phyloP scores from a whole-genome alignment of 1,140 invertebrate genomes.

The Choristoneura fumiferana region DNA sequence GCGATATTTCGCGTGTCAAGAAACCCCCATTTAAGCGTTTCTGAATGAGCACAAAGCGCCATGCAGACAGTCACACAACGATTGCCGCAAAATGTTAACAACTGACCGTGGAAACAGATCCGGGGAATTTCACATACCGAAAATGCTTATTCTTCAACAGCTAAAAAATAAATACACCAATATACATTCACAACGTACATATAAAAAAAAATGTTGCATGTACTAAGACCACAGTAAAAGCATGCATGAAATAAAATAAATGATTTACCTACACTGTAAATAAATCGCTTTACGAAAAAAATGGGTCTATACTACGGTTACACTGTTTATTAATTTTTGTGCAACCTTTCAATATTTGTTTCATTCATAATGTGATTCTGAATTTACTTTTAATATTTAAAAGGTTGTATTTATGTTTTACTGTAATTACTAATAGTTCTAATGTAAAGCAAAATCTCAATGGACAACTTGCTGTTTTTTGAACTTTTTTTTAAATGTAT shows the following conservation, averaged over 20 bases:
- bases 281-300: constrained; percentile 7
- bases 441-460: too few species aligned
- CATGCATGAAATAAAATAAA: constrained; percentile 32
- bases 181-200: constrained; percentile 61
- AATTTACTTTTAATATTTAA: background rate
- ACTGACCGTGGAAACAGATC: constrained; percentile 75
- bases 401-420: background rate
- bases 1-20: background rate
- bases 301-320: too few species aligned
- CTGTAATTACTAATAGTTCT: background rate
- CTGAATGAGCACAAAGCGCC: constrained; percentile 41
- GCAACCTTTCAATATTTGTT: too few species aligned
- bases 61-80: constrained; percentile 67
- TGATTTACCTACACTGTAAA: constrained; percentile 31
- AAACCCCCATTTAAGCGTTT: constrained; percentile 19
- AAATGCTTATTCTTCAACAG: constrained; percentile 78
- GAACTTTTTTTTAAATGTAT: too few species aligned
- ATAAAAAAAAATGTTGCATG: constrained; percentile 21
- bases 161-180: constrained; percentile 78
- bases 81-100: constrained; percentile 56
- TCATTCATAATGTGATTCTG: background rate
- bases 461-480: too few species aligned
- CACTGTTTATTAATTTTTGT: too few species aligned
- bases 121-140: constrained; percentile 78
- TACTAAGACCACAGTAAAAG: constrained; percentile 14